phyloP scores from a whole-genome alignment of 23 tunicate species.

The Ciona savignyi region DNA sequence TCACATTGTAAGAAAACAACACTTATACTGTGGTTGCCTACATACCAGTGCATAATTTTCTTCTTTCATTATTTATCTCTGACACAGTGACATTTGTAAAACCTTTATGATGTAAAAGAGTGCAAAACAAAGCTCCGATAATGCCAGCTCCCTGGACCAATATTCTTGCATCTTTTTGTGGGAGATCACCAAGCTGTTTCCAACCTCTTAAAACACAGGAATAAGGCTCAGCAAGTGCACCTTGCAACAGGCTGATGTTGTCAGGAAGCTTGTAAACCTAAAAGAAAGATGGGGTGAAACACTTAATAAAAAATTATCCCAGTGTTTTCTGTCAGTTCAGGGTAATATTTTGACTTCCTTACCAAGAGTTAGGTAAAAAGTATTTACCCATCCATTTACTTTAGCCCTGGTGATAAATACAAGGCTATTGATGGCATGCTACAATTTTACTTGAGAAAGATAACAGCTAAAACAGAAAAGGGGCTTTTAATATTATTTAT shows the following conservation, averaged over 20 bases:
- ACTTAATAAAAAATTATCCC: too few relatives aligned
- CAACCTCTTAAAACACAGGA: constrained; percentile 85
- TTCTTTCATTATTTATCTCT: constrained; percentile 59
- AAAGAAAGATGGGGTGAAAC: too few relatives aligned
- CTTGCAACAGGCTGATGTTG: constrained; percentile 35
- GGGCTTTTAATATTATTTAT: too few relatives aligned
- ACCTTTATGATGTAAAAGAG: constrained; percentile 50
- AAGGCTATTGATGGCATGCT: too few relatives aligned
- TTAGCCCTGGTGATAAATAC: too few relatives aligned
- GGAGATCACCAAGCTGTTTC: constrained; percentile 46
- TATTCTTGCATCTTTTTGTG: constrained; percentile 27
- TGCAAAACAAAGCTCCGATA: constrained; percentile 64
- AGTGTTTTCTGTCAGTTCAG: too few relatives aligned
- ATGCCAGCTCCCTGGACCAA: constrained; percentile 92
- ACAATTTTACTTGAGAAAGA: too few relatives aligned
- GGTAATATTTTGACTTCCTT: too few relatives aligned
- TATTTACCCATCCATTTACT: too few relatives aligned
- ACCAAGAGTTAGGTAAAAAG: too few relatives aligned
- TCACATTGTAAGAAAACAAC: too few relatives aligned
- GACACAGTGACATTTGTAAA: constrained; percentile 74
- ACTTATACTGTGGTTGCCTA: not conserved
- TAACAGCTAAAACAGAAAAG: too few relatives aligned
- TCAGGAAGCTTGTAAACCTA: constrained; percentile 76
- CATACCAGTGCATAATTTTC: constrained; percentile 51
- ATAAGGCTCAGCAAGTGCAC: constrained; percentile 78